phyloP scores from a whole-genome alignment of 1,140 invertebrate genomes.

The Lasaia peninsularis region DNA sequence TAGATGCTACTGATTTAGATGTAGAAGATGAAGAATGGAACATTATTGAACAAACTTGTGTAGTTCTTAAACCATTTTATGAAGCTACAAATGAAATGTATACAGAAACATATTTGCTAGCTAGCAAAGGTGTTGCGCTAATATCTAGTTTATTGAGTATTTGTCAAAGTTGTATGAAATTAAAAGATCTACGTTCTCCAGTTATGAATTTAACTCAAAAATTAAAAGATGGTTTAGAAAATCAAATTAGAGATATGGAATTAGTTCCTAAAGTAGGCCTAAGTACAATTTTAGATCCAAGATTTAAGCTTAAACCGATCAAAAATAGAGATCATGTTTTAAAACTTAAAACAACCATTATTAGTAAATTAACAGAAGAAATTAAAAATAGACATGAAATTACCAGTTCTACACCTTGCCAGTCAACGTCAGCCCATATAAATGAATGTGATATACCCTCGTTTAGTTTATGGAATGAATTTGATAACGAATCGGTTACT shows the following conservation, averaged over 20 bases:
- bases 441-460: background rate
- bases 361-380: background rate
- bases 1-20: background rate
- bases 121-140: background rate
- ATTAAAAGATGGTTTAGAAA: background rate
- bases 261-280: background rate
- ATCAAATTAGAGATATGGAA: background rate
- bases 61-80: background rate
- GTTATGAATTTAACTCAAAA: background rate
- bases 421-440: background rate
- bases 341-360: background rate
- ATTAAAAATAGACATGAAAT: background rate
- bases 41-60: background rate
- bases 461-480: background rate
- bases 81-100: slow-evolving; percentile 2
- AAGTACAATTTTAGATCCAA: background rate
- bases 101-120: background rate
- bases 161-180: background rate
- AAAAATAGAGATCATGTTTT: slow-evolving; percentile 1
- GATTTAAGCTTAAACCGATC: slow-evolving; percentile 3
- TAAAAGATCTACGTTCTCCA: background rate
- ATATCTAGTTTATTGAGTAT: background rate
- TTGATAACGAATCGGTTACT: background rate
- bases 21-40: background rate
- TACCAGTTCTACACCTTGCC: background rate